phyloP scores from a whole-genome alignment of 1,140 invertebrate genomes.

The Philaenus spumarius region DNA sequence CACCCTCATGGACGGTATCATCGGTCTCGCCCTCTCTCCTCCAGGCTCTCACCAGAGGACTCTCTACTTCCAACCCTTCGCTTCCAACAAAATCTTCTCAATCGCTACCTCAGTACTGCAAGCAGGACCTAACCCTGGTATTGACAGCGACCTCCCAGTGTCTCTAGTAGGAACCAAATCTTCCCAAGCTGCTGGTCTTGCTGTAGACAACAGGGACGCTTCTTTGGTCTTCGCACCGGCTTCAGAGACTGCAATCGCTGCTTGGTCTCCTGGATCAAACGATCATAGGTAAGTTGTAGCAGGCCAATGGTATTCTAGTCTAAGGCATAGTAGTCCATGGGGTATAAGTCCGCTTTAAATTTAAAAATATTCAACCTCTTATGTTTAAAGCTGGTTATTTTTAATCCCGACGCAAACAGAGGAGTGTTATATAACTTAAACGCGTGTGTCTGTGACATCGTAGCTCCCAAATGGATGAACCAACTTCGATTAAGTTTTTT shows the following conservation, averaged over 20 bases:
- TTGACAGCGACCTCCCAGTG: constrained; percentile 58
- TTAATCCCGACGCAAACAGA: too few relatives aligned
- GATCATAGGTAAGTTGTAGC: constrained; percentile 53
- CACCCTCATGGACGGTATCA: constrained; percentile 70
- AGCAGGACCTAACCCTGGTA: constrained; percentile 54
- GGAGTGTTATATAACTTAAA: too few relatives aligned
- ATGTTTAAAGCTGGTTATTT: too few relatives aligned
- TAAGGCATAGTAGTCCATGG: too few relatives aligned
- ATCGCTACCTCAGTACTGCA: constrained; percentile 62
- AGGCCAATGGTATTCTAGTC: too few relatives aligned
- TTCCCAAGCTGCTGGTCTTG: constrained; percentile 67
- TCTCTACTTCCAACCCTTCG: constrained; percentile 72
- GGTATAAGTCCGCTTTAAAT: too few relatives aligned
- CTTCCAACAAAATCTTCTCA: constrained; percentile 71
- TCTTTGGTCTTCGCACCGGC: constrained; percentile 66
- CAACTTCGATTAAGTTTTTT: too few relatives aligned
- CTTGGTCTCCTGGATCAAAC: constrained; percentile 64
- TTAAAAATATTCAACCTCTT: too few relatives aligned
- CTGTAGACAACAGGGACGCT: constrained; percentile 58
- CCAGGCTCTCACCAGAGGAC: constrained; percentile 40
- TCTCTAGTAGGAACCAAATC: constrained; percentile 70
- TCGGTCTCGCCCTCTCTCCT: constrained; percentile 67
- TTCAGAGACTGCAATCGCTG: constrained; percentile 66
- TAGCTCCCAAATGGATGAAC: too few relatives aligned
- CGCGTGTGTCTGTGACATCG: too few relatives aligned